phyloP scores from a whole-genome alignment of 2,888 invertebrate species.

The Aproaerema taeniolella region DNA sequence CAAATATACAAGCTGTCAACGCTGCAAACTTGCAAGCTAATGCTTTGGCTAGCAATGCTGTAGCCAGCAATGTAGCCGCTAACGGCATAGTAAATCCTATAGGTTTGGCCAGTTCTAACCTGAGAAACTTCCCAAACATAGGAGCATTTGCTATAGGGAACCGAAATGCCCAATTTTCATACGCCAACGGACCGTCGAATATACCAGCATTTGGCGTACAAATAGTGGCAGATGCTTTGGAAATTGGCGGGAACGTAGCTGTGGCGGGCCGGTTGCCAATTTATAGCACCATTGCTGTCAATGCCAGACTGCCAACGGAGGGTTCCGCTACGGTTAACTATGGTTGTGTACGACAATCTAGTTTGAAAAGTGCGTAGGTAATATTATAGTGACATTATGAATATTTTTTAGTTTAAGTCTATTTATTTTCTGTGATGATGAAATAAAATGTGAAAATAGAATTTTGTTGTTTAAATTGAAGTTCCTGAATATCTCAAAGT shows the following conservation, averaged over 20 bases:
- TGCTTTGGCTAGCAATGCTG: background rate
- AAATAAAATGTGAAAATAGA: too few relatives aligned
- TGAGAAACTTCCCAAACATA: too few relatives aligned
- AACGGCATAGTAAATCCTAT: background rate
- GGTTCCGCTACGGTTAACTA: conserved; percentile 12
- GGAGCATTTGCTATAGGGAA: too few relatives aligned
- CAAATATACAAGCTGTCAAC: background rate
- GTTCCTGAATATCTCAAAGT: too few relatives aligned
- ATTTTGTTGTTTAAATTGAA: too few relatives aligned
- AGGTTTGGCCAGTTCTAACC: too few relatives aligned
- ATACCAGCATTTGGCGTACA: conserved; percentile 42
- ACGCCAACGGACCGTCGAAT: too few relatives aligned
- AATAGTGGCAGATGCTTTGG: conserved; percentile 41
- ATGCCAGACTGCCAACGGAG: conserved; percentile 9
- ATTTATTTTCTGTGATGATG: too few relatives aligned
- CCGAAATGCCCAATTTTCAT: too few relatives aligned
- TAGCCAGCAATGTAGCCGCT: background rate
- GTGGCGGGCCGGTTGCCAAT: conserved; percentile 31
- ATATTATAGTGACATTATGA: too few relatives aligned
- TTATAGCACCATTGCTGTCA: conserved; percentile 24
- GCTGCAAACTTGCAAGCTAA: background rate
- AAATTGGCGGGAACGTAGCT: conserved; percentile 28
- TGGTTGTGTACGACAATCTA: conserved; percentile 23
- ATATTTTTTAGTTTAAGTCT: too few relatives aligned
- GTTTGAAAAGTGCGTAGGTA: too few relatives aligned